phyloP scores from a whole-genome alignment of 30 jellyfish, hydroid and myxozoan genomes.

The Aurelia sp. region DNA sequence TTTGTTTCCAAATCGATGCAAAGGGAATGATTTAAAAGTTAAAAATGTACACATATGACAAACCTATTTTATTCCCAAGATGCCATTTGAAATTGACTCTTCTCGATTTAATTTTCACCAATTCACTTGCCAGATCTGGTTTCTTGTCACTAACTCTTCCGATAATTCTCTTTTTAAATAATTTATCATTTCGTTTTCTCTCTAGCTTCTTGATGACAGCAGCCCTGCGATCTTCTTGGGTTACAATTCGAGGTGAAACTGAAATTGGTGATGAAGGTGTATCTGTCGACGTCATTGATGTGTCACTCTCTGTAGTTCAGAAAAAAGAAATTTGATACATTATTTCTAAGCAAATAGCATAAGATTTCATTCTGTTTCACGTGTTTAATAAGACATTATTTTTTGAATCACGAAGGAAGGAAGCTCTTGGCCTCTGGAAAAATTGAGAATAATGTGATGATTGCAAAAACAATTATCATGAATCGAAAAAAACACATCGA shows the following conservation, averaged over 20 bases:
- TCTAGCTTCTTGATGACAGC: conserved; percentile 67
- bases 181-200: conserved; percentile 71
- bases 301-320: conserved; percentile 3
- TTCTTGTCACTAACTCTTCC: conserved; percentile 84
- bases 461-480: too few species aligned
- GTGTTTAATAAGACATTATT: too few species aligned
- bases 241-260: not conserved
- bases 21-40: not conserved
- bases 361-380: too few species aligned
- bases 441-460: too few species aligned
- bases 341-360: too few species aligned
- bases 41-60: not conserved
- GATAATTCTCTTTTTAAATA: conserved; percentile 63
- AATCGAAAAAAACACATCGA: too few species aligned
- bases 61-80: conserved; percentile 92
- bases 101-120: conserved; percentile 79
- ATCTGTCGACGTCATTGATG: not conserved
- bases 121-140: conserved; percentile 81
- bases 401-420: too few species aligned
- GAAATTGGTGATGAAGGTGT: not conserved
- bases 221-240: conserved; percentile 68
- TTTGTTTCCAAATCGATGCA: not conserved
- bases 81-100: conserved; percentile 97
- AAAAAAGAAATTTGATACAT: too few species aligned
- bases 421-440: too few species aligned